Percentiles rank a stretch among this genome's conserved stretches.
These are phyloP conservation scores for Phaedon cochleariae DNA, from an alignment of 2,888 invertebrate species.

Conservation along the genomic window DNA sequence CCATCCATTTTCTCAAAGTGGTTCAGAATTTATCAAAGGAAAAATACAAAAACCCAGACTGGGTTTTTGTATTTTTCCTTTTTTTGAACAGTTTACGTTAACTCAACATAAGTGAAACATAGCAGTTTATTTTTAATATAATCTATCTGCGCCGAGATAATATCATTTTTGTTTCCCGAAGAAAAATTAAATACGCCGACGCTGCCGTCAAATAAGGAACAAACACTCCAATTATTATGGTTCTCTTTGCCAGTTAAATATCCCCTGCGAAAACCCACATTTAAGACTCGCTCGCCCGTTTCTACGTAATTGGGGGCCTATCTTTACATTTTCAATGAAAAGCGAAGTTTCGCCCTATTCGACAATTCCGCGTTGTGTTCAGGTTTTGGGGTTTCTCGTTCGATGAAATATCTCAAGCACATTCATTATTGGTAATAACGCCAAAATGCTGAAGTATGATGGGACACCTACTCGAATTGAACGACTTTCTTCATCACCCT, in stretches of 20 bases:
- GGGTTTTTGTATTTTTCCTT: too few relatives aligned
- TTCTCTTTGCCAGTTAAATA: conserved; percentile 44
- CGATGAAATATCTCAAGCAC: neutral
- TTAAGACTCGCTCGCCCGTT: conserved; percentile 38
- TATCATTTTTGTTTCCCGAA: neutral
- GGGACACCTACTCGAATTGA: too few relatives aligned
- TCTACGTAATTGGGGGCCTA: conserved; percentile 44
- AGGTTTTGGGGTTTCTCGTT: neutral
- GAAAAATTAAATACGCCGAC: neutral
- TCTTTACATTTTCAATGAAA: conserved; percentile 31
- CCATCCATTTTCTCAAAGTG: too few relatives aligned
- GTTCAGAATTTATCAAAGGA: too few relatives aligned
- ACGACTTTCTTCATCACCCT: too few relatives aligned
- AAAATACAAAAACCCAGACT: too few relatives aligned
- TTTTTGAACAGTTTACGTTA: too few relatives aligned
- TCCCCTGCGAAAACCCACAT: conserved; percentile 38
- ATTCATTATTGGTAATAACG: conserved; percentile 1
- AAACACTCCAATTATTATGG: conserved; percentile 44
- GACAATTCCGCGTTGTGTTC: conserved; percentile 9
- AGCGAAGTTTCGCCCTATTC: conserved; percentile 13
- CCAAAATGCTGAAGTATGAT: neutral
- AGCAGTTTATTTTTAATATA: too few relatives aligned
- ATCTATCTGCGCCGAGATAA: too few relatives aligned
- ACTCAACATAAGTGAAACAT: too few relatives aligned
- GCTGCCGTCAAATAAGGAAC: conserved; percentile 31